Percentiles rank a stretch among this genome's conserved stretches.
Conservation (phyloP, 2,113 vertebrate species). For the Chloropsis hardwickii region DNA sequence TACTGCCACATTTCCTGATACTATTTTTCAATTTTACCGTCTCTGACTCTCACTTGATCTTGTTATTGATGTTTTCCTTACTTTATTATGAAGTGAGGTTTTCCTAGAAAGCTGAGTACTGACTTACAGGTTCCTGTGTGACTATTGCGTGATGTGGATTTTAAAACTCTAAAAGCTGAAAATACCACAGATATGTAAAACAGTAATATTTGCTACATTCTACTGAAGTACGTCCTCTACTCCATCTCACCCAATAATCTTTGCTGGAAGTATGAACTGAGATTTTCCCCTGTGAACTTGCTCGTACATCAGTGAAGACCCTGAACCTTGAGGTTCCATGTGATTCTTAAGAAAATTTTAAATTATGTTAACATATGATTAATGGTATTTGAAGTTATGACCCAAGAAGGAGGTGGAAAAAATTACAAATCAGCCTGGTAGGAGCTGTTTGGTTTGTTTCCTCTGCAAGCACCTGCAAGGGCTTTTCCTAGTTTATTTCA, state of each 20-base stretch:
- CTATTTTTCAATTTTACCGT: neutral
- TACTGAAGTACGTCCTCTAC: neutral
- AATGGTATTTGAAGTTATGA: neutral
- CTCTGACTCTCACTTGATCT: neutral
- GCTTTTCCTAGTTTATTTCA: neutral
- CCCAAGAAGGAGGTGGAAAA: neutral
- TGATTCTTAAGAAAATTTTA: neutral
- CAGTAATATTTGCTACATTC: neutral
- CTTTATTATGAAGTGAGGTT: neutral
- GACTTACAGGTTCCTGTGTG: neutral
- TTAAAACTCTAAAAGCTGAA: neutral
- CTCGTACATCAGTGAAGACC: neutral
- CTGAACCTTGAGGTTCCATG: neutral
- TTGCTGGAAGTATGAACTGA: neutral
- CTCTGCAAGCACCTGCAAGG: neutral
- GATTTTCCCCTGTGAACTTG: neutral
- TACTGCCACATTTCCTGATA: neutral
- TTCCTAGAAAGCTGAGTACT: neutral
- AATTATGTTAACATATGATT: neutral
- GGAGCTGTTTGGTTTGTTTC: neutral
- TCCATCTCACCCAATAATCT: neutral
- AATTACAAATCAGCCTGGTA: neutral
- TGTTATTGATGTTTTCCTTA: neutral
- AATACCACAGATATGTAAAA: neutral
- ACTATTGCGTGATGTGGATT: neutral